Evolutionary conservation across 2,113 vertebrate species (phyloP).

Genomic region (Microcebus ravelobensis): DNA sequence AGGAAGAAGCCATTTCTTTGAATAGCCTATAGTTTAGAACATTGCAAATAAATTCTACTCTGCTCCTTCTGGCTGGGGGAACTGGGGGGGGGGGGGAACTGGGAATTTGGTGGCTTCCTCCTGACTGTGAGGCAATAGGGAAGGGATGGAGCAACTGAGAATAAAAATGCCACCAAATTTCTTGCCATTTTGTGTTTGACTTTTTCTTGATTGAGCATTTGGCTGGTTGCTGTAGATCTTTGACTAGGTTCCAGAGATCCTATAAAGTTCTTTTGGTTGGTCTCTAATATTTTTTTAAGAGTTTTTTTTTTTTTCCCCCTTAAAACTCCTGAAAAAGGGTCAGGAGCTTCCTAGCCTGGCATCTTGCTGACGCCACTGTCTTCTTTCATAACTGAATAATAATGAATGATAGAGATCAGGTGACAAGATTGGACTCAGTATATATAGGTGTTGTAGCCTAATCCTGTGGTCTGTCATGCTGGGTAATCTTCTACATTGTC

Average conservation of each 20-base stretch:
- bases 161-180: not conserved
- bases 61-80: not conserved
- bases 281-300: not conserved
- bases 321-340: not conserved
- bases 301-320: not conserved
- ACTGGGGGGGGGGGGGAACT: not conserved
- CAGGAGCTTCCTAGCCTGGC: not conserved
- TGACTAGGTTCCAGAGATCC: not conserved
- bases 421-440: not conserved
- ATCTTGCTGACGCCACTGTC: not conserved
- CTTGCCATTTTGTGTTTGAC: not conserved
- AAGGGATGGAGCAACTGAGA: not conserved
- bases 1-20: not conserved
- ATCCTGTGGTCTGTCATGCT: not conserved
- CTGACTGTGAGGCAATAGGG: not conserved
- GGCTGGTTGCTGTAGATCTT: not conserved
- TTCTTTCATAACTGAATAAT: not conserved
- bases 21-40: not conserved
- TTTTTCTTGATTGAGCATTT: not conserved
- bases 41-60: not conserved
- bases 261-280: not conserved
- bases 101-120: not conserved
- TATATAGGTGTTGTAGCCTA: not conserved
- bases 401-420: not conserved
- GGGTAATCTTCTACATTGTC: not conserved